Evolutionary conservation across 2,113 vertebrate genomes (phyloP).

Genomic region (Phylloscopus whistleri): DNA sequence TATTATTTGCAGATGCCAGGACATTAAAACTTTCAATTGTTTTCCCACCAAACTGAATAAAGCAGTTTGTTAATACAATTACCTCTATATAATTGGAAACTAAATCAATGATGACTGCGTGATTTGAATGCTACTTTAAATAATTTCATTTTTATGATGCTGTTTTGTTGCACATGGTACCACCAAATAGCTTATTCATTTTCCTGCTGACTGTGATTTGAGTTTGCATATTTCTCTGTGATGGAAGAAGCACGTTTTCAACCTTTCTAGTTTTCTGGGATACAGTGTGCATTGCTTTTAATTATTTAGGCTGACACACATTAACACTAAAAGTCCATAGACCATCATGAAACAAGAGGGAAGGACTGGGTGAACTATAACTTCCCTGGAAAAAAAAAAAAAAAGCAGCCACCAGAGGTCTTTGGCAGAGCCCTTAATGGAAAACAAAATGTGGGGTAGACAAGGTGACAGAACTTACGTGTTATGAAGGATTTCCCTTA

Average conservation of each 20-base stretch:
- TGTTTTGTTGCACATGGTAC: conserved; percentile 59
- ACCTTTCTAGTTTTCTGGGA: conserved; percentile 9
- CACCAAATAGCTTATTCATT: conserved; percentile 63
- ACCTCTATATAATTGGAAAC: conserved; percentile 72
- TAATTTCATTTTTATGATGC: conserved; percentile 68
- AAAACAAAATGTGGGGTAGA: background rate
- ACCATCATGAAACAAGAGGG: background rate
- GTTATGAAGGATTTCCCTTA: background rate
- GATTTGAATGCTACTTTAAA: conserved; percentile 71
- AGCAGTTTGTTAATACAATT: conserved; percentile 66
- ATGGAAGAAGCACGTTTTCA: conserved; percentile 3
- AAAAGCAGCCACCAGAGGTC: background rate
- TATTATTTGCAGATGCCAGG: conserved; percentile 55
- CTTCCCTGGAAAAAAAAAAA: background rate
- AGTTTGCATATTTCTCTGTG: conserved; percentile 24
- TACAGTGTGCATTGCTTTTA: background rate
- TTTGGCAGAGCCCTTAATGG: background rate
- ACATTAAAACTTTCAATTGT: conserved; percentile 65
- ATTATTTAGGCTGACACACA: conserved; percentile 4
- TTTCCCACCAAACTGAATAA: conserved; percentile 66
- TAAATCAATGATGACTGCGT: conserved; percentile 67
- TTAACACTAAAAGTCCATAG: background rate
- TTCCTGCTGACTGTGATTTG: conserved; percentile 49
- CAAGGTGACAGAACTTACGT: background rate
- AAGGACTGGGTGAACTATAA: background rate